Base-by-base conservation (phyloP, 2,113 vertebrate genomes). In the Athene noctua region DNA sequence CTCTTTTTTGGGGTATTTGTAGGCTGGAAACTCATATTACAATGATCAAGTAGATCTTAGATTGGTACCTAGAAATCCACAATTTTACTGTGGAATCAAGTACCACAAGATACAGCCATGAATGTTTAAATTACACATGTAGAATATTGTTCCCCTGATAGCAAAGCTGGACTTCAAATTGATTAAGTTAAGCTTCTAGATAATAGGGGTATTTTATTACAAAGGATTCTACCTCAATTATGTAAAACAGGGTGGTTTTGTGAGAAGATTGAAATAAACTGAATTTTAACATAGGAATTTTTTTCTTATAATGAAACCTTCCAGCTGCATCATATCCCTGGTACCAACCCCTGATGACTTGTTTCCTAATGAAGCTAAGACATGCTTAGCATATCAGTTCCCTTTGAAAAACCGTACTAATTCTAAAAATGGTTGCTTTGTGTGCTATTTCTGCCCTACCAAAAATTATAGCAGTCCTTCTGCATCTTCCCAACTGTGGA, bases 261-360 rank as follows among this genome's bases (percentile, higher is more conserved):
- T 86, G 55, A 86, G 47, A 90, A 20, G 8, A 77, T 92, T 82
- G 51, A 59, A 75, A 54, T 68, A 80, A 88, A 70, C 30, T 25
- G 55, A 79, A 68, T 94, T 91, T 38, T 67, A 81, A 51, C 0
- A 0, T 51, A 79, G 18, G 42, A 67, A 2, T 27, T 83, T 71
- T 86, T 90, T 87, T 82, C 49, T 88, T 65, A 26, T 42, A 92
- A 71, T 83, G 62, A 94, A 95, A 68, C 38, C 19, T 94, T 90
- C 25, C 42, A 86, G 36, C 81, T 92, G 38, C 77, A 75, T 83
- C 27, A 9, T 44, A 78, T 82, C 27, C 13, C 30, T 84, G 21
- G 15, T 80, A 71, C 14, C 26, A 88, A 14, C 6, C 34, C 23
- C 34, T 86, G 36, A 68, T 81, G 93, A 73, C 86, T 67, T 83